phyloP scores from a whole-genome alignment of 2,113 vertebrate species.

The Amia ocellicauda region DNA sequence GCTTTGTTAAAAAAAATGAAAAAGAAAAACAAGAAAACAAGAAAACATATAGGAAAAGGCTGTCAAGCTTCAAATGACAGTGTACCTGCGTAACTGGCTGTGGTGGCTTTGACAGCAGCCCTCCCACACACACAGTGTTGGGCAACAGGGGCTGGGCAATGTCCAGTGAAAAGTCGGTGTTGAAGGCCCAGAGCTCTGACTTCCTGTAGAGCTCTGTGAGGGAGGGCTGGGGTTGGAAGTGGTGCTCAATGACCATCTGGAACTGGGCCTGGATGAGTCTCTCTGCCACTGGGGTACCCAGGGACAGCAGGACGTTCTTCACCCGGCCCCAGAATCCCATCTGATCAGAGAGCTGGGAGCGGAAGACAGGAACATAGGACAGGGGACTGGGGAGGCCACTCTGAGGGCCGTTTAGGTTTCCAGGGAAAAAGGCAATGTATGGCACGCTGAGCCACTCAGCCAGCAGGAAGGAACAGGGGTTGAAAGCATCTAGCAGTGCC shows the following conservation, averaged over 20 bases:
- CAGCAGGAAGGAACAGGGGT: conserved; percentile 56
- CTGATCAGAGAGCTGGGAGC: conserved; percentile 40
- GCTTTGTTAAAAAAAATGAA: too few species aligned
- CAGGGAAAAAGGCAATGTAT: conserved; percentile 42
- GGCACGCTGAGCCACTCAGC: conserved; percentile 39
- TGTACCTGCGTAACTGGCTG: conserved; percentile 53
- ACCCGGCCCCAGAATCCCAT: conserved; percentile 54
- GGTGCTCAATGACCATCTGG: conserved; percentile 44
- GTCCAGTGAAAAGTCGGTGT: conserved; percentile 64
- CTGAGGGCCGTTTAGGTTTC: conserved; percentile 28
- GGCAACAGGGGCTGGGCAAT: conserved; percentile 61
- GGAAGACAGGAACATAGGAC: conserved; percentile 46
- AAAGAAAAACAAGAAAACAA: too few species aligned
- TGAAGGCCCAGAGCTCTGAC: conserved; percentile 66
- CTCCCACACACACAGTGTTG: conserved; percentile 60
- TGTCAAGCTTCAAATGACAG: not conserved
- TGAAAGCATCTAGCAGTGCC: conserved; percentile 48
- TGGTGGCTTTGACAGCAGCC: conserved; percentile 51
- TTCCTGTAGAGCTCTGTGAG: conserved; percentile 49
- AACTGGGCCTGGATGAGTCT: conserved; percentile 32
- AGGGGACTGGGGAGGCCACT: conserved; percentile 34
- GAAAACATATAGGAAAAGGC: not conserved
- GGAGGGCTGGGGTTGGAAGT: conserved; percentile 48
- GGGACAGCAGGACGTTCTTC: conserved; percentile 50
- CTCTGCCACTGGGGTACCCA: conserved; percentile 33